phyloP scores from a whole-genome alignment of 1,140 invertebrate genomes.

The Magallana ariakensis region DNA sequence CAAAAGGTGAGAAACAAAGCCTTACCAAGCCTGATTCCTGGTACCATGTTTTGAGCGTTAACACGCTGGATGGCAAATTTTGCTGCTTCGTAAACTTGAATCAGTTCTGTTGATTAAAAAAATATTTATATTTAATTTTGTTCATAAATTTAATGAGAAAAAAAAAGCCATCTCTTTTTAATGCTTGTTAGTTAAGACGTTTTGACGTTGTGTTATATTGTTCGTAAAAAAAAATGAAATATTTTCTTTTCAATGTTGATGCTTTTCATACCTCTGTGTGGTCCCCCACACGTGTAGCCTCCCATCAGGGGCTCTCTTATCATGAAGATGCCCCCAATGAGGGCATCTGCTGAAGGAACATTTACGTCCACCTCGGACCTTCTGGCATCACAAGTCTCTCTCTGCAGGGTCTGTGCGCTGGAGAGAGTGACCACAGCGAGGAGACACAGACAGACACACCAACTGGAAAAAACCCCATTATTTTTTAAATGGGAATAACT shows the following conservation, averaged over 20 bases:
- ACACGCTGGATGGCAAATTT: conserved; percentile 79
- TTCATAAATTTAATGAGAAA: too few species aligned
- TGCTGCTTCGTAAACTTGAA: conserved; percentile 79
- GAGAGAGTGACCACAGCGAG: background rate
- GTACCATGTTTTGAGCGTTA: conserved; percentile 66
- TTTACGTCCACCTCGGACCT: conserved; percentile 53
- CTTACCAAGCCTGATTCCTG: conserved; percentile 66
- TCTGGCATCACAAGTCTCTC: conserved; percentile 56
- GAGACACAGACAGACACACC: conserved; percentile 12
- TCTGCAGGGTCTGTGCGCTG: conserved; percentile 51
- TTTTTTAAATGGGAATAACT: too few species aligned
- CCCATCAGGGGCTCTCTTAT: conserved; percentile 53
- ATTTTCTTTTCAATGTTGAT: background rate
- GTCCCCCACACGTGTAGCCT: conserved; percentile 63
- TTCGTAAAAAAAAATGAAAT: background rate
- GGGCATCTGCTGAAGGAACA: conserved; percentile 54
- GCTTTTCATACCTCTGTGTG: conserved; percentile 55
- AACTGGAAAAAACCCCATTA: background rate
- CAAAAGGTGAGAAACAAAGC: background rate
- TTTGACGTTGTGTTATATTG: too few species aligned
- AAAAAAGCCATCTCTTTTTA: too few species aligned
- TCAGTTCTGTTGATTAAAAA: conserved; percentile 65
- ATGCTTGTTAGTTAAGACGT: too few species aligned
- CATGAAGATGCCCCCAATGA: conserved; percentile 65
- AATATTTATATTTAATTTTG: background rate